Evolutionary conservation across 2,113 vertebrate species (phyloP), one percentile per base, ranked within the genome.

Genomic region (Stigmatopora nigra): DNA sequence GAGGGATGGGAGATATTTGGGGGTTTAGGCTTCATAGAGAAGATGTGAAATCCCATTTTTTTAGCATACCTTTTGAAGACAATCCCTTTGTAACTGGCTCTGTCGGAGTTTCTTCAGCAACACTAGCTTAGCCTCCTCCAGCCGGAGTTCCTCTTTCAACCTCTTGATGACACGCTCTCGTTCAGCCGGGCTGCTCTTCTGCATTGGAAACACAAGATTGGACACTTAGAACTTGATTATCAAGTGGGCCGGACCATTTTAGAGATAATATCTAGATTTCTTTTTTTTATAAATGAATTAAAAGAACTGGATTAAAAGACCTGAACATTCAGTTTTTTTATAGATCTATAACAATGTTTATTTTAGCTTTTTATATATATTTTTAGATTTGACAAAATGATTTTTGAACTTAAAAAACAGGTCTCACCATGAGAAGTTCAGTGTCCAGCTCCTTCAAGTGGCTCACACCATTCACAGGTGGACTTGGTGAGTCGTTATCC

Each of bases 111-210:
- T 99, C 80, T 99, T 98, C 77, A 99, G 82, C 57, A 99, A 78
- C 49, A 97, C 95, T 3, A 99, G 88, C 49, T 95, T 97, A n/a
- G 96, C 95, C 84, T 98, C 96, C 78, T 98, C 95, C 65, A 98
- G 83, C 70, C 96, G 77, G 68, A 99, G 83, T 82, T 99, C 96
- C 72, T 97, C 94, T 75, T 94, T 95, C 46, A 99, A 90, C 59
- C 93, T 94, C 77, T 94, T 94, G 52, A 98, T 96, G 86, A 97
- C 90, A 7, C 82, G 84, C 73, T 93, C 93, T 36, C 95, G 87
- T 67, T 98, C 93, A 49, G 90, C 91, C 0, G 94, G 93, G 68
- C 91, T 95, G 82, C 94, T 95, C 71, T 91, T 94, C 95, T 98
- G 79, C 57, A 69, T 53, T 12, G 67, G 17, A 61, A 52, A 72